phyloP scores from a whole-genome alignment of 2,113 vertebrate genomes.

The Planiliza haematocheilus region DNA sequence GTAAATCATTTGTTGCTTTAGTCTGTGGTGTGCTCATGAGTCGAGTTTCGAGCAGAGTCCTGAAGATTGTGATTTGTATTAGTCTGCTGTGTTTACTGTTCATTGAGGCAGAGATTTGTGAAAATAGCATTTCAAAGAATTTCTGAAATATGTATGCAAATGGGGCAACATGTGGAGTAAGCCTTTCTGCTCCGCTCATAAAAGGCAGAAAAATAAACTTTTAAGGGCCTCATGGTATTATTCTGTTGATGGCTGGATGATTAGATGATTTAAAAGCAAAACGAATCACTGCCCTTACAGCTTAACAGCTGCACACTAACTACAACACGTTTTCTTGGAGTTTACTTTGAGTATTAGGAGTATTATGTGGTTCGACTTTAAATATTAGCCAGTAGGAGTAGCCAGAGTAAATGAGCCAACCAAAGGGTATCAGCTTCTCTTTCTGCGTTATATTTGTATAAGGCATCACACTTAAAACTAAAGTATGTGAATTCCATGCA shows the following conservation, averaged over 20 bases:
- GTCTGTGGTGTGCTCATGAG: slow-evolving; percentile 13
- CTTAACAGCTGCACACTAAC: not conserved
- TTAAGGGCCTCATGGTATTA: not conserved
- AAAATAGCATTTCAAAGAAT: slow-evolving; percentile 37
- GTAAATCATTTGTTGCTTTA: slow-evolving; percentile 51
- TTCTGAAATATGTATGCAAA: slow-evolving; percentile 20
- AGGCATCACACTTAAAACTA: not conserved
- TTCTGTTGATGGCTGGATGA: not conserved
- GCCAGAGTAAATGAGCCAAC: not conserved
- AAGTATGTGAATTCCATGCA: not conserved
- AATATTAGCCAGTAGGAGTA: not conserved
- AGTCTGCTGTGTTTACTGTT: slow-evolving; percentile 31
- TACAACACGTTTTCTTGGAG: not conserved
- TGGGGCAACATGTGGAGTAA: not conserved
- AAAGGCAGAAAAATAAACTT: not conserved
- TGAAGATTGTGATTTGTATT: slow-evolving; percentile 20
- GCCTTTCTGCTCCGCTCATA: not conserved
- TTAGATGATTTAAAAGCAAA: slow-evolving; percentile 1
- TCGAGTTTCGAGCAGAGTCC: not conserved
- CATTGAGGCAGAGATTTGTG: slow-evolving; percentile 15
- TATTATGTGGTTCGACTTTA: no score
- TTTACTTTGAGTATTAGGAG: not conserved
- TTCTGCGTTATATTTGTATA: not conserved
- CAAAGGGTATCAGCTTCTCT: not conserved
- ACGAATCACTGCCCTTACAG: not conserved